These are phyloP conservation scores for Odontothrips loti DNA, from an alignment of 2,888 invertebrate species.

Conservation along the genomic window DNA sequence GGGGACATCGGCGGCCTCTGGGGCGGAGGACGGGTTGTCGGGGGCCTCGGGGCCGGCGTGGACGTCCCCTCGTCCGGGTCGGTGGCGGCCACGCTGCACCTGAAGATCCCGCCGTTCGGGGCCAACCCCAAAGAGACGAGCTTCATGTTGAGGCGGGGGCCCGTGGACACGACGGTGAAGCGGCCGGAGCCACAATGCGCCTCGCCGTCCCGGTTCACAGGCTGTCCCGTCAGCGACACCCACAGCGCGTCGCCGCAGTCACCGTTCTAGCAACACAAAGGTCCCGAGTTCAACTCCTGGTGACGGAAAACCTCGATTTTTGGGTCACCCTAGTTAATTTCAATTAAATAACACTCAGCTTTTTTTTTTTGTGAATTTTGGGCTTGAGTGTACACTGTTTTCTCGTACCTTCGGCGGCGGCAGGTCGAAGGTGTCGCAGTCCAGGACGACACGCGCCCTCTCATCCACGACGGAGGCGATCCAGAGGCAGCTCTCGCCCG, in stretches of 20 bases:
- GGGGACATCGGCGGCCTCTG: not conserved
- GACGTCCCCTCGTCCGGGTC: not conserved
- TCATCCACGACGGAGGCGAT: not conserved
- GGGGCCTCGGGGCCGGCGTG: not conserved
- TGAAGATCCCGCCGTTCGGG: not conserved
- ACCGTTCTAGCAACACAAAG: not conserved
- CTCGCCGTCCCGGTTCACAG: not conserved
- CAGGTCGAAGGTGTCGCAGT: constrained; percentile 15
- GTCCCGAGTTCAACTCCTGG: not conserved
- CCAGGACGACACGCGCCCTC: not conserved
- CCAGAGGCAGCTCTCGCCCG: constrained; percentile 17
- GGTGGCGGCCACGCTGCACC: constrained; percentile 16
- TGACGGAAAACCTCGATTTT: not conserved
- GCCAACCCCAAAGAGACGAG: not conserved
- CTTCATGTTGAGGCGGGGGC: constrained; percentile 11
- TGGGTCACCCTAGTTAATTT: too few relatives aligned
- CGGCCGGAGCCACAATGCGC: constrained; percentile 6
- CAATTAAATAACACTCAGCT: too few relatives aligned
- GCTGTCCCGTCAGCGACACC: constrained; percentile 16
- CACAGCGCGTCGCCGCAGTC: constrained; percentile 18
- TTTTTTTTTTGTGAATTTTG: too few relatives aligned
- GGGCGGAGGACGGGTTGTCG: not conserved
- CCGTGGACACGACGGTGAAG: not conserved
- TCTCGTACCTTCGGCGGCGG: not conserved
- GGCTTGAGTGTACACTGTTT: too few relatives aligned